Conservation (phyloP, 2,888 invertebrate species). For the Mycalesis mineus region DNA sequence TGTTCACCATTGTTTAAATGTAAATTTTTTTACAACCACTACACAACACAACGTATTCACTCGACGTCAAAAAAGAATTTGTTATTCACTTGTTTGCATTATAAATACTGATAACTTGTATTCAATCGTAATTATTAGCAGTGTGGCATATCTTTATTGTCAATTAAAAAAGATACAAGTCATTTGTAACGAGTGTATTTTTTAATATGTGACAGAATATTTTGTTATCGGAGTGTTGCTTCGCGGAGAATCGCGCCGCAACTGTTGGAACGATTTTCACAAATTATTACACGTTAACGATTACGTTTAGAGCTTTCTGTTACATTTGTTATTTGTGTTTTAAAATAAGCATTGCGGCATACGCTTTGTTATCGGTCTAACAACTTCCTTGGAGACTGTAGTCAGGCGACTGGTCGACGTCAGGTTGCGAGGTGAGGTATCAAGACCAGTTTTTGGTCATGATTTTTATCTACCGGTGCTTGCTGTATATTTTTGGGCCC, state of each 20-base stretch:
- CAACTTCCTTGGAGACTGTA: not conserved
- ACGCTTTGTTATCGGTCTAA: conserved; percentile 15
- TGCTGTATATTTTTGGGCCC: no score
- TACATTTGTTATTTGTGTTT: not conserved
- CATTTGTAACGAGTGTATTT: not conserved
- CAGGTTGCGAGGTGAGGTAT: no score
- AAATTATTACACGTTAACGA: not conserved
- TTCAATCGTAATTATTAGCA: conserved; percentile 9
- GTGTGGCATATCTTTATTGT: conserved; percentile 7
- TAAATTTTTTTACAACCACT: not conserved
- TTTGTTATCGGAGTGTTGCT: not conserved
- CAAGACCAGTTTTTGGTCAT: no score
- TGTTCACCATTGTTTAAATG: conserved; percentile 35
- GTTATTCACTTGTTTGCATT: not conserved
- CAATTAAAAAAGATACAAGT: not conserved
- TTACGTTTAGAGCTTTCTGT: not conserved
- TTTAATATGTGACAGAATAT: not conserved
- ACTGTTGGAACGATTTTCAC: not conserved
- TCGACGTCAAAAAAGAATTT: conserved; percentile 6
- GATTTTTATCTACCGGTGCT: no score
- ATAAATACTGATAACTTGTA: not conserved
- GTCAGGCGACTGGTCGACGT: not conserved
- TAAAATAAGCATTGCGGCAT: conserved; percentile 4
- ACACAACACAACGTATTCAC: conserved; percentile 10
- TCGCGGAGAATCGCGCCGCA: not conserved